These are phyloP conservation scores for Thelaira solivaga DNA, from an alignment of 2,888 invertebrate genomes.

Conservation along the genomic window DNA sequence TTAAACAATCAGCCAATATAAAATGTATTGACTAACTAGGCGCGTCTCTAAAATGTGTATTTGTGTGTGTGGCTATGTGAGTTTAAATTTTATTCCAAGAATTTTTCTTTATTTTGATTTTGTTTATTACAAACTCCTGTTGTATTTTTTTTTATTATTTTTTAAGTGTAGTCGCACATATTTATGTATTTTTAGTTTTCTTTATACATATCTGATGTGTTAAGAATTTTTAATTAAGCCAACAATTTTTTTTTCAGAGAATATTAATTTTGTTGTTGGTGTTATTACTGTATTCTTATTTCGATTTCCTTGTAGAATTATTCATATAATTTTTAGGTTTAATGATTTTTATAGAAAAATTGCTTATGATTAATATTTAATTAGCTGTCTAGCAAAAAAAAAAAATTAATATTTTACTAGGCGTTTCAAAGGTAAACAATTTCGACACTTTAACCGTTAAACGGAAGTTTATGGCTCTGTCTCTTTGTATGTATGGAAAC, in stretches of 20 bases:
- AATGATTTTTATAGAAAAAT: conserved; percentile 33
- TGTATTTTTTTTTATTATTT: conserved; percentile 29
- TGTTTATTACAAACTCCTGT: conserved; percentile 44
- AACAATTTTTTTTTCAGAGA: conserved; percentile 15
- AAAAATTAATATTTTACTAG: neutral
- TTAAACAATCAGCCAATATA: neutral
- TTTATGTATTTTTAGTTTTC: conserved; percentile 26
- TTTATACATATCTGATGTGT: conserved; percentile 34
- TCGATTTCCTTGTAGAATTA: neutral
- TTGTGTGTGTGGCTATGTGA: neutral
- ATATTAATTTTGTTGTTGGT: conserved; percentile 34
- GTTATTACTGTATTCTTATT: neutral
- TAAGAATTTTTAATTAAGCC: conserved; percentile 49
- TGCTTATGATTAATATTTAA: conserved; percentile 33
- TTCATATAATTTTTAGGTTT: neutral
- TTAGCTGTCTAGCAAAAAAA: neutral
- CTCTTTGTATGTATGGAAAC: no score
- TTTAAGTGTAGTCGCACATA: no score
- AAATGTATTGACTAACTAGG: neutral
- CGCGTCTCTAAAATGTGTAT: no score
- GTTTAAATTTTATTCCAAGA: conserved; percentile 36
- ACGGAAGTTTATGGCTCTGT: conserved; percentile 48
- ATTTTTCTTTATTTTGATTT: conserved; percentile 39
- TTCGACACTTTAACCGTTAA: conserved; percentile 42
- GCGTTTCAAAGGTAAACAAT: neutral